Conservation (phyloP, 92 coral and sea anemone genomes). For the Siderastrea radians region DNA sequence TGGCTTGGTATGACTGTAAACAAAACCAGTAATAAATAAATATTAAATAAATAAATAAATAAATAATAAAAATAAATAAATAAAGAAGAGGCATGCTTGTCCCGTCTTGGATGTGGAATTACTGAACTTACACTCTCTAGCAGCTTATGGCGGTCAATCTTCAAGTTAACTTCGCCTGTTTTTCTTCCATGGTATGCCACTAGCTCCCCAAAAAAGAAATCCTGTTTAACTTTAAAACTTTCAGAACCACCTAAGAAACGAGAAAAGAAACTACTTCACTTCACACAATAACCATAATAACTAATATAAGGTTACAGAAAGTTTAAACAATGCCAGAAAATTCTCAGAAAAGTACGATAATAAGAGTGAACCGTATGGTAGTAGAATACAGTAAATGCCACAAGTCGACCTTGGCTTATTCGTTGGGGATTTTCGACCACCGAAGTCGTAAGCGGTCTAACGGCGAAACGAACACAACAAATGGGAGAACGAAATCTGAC, state of each 20-base stretch:
- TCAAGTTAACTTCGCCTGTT: constrained; percentile 65
- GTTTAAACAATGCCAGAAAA: too few species aligned
- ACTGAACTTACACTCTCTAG: constrained; percentile 89
- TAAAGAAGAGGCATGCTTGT: neutral
- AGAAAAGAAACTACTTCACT: neutral
- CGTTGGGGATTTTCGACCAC: too few species aligned
- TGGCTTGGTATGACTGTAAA: constrained; percentile 86
- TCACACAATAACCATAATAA: neutral
- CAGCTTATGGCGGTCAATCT: constrained; percentile 79
- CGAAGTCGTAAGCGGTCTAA: too few species aligned
- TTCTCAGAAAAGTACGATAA: too few species aligned
- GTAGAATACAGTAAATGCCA: too few species aligned
- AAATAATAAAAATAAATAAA: neutral
- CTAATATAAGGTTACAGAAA: too few species aligned
- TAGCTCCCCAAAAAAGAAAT: constrained; percentile 83
- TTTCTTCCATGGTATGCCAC: constrained; percentile 76
- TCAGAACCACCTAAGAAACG: constrained; percentile 91
- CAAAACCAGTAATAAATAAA: neutral
- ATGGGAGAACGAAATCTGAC: too few species aligned
- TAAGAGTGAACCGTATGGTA: too few species aligned
- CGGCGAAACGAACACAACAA: too few species aligned
- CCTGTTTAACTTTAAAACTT: constrained; percentile 87
- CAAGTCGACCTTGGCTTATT: too few species aligned
- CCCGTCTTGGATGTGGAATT: neutral
- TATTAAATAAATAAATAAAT: neutral